phyloP scores from a whole-genome alignment of 92 coral and sea anemone species.

The Porites cylindrica region DNA sequence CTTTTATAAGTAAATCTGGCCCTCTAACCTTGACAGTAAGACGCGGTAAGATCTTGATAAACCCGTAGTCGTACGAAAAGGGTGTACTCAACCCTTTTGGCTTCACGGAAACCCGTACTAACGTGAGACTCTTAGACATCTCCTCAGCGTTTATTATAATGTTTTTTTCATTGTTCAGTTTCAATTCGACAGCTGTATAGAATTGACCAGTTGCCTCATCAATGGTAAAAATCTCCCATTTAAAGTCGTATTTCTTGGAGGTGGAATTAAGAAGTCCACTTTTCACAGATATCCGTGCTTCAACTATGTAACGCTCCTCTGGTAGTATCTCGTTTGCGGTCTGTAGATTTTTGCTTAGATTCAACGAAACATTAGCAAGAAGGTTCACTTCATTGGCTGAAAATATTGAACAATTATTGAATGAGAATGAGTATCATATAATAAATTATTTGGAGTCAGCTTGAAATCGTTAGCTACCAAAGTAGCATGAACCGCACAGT shows the following conservation, averaged over 20 bases:
- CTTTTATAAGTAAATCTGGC: conserved; percentile 62
- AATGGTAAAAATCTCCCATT: conserved; percentile 79
- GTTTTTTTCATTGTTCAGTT: conserved; percentile 24
- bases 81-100: conserved; percentile 72
- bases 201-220: conserved; percentile 66
- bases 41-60: conserved; percentile 70
- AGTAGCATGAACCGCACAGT: no score
- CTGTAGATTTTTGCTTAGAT: conserved; percentile 44
- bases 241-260: conserved; percentile 22
- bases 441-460: neutral
- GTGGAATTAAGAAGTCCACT: neutral
- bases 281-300: conserved; percentile 20
- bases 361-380: conserved; percentile 64
- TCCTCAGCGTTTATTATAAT: conserved; percentile 44
- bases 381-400: conserved; percentile 27
- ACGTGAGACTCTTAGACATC: conserved; percentile 62
- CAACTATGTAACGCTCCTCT: conserved; percentile 33
- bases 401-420: neutral
- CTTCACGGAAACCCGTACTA: conserved; percentile 56
- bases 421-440: neutral
- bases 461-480: no score
- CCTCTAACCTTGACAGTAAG: conserved; percentile 62
- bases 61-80: conserved; percentile 73
- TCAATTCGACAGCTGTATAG: conserved; percentile 48
- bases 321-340: conserved; percentile 50